Evolutionary conservation across 2,888 invertebrate genomes (phyloP).

Genomic region (Choreutis nemorana): DNA sequence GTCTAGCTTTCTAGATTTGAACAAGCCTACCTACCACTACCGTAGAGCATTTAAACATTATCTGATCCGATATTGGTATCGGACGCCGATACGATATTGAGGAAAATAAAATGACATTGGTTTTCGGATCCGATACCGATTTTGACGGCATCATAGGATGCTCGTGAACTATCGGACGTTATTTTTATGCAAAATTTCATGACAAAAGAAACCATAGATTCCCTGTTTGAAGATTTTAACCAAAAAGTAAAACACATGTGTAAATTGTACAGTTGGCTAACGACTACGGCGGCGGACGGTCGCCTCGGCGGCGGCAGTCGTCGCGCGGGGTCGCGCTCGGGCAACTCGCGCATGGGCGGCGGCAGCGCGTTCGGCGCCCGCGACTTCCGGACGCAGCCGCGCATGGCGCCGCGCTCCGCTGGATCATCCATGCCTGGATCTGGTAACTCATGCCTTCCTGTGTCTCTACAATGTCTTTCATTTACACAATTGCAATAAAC

Average conservation of each 20-base stretch:
- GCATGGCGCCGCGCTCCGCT: slow-evolving; percentile 45
- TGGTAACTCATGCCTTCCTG: too few relatives aligned
- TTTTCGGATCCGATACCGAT: not conserved
- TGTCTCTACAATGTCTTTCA: too few relatives aligned
- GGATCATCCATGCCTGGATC: slow-evolving; percentile 39
- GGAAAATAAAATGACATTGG: too few relatives aligned
- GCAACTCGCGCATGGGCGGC: slow-evolving; percentile 44
- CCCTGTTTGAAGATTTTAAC: too few relatives aligned
- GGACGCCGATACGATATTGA: too few relatives aligned
- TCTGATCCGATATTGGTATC: too few relatives aligned
- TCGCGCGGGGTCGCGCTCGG: slow-evolving; percentile 67
- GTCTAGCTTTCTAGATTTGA: too few relatives aligned
- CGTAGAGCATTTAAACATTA: too few relatives aligned
- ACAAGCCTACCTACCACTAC: too few relatives aligned
- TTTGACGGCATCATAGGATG: not conserved
- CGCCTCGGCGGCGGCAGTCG: slow-evolving; percentile 72
- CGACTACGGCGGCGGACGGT: slow-evolving; percentile 74
- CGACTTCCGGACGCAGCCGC: slow-evolving; percentile 54
- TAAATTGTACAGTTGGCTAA: slow-evolving; percentile 39
- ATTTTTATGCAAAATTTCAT: slow-evolving; percentile 1
- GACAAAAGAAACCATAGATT: too few relatives aligned
- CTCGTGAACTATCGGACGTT: not conserved
- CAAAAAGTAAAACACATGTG: too few relatives aligned
- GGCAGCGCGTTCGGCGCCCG: slow-evolving; percentile 24
- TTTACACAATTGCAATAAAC: too few relatives aligned